Conservation (phyloP, 2,888 invertebrate species). For the Itoplectis maculator region DNA sequence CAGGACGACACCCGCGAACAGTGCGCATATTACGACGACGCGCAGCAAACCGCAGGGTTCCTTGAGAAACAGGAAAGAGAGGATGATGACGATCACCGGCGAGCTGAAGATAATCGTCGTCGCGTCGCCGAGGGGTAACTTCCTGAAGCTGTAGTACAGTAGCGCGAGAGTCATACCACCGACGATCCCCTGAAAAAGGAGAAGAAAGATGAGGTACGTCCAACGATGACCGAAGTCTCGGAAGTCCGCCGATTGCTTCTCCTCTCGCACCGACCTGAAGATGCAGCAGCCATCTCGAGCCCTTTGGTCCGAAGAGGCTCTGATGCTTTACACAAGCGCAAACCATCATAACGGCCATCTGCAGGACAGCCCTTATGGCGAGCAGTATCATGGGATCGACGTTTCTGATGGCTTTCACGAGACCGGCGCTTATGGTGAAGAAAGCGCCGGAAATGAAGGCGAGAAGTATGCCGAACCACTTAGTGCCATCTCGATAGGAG, state of each 20-base stretch:
- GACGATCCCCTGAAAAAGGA: conserved; percentile 82
- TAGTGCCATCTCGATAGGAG: conserved; percentile 80
- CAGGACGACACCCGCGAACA: conserved; percentile 84
- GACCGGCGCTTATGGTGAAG: conserved; percentile 84
- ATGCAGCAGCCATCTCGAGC: conserved; percentile 82
- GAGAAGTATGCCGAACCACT: conserved; percentile 83
- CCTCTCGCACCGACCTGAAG: conserved; percentile 78
- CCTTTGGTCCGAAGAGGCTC: conserved; percentile 82
- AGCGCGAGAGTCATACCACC: conserved; percentile 84
- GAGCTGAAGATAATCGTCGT: conserved; percentile 85
- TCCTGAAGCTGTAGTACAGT: conserved; percentile 84
- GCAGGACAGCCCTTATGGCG: conserved; percentile 82
- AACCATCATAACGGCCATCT: conserved; percentile 82
- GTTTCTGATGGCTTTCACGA: conserved; percentile 83
- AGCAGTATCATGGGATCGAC: conserved; percentile 85
- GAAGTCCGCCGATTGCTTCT: neutral
- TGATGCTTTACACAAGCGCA: conserved; percentile 79
- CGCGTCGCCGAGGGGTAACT: conserved; percentile 85
- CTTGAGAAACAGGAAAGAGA: conserved; percentile 84
- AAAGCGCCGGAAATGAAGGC: conserved; percentile 85
- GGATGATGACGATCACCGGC: conserved; percentile 84
- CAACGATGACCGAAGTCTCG: too few relatives aligned
- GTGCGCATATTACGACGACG: conserved; percentile 83
- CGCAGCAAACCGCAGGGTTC: conserved; percentile 85
- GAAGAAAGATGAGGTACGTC: too few relatives aligned